Base-by-base conservation (phyloP, 2,888 invertebrate genomes). In the Habrosyne pyritoides region DNA sequence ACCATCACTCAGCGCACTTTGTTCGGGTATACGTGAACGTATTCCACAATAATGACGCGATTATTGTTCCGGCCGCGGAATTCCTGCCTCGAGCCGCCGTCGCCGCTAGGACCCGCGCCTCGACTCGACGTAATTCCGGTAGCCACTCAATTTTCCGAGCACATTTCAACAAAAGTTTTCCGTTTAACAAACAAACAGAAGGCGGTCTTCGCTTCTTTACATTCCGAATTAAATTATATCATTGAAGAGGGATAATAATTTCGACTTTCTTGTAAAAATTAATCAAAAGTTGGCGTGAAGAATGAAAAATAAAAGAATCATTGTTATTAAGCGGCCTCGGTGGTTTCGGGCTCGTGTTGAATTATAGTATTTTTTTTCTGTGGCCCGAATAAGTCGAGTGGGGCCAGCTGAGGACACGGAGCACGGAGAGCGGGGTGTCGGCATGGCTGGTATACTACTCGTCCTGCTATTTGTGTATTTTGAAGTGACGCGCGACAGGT, bases 181-280 rank as follows among this genome's bases (percentile, higher is more conserved):
- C 63, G 66, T 66, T 69, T 53, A 56, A 61, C 69, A 68, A 74
- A 74, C 73, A 77, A 72, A 74, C 66, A 71, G 59, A 64, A 53
- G 56, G 54, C 55, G 36, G 56, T 8, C 7, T 5, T n/a, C 42
- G 18, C 53, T 58, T 59, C 56, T 59, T 61, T 61, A 57, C 63
- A 58, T 63, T 56, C 30, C 14, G 67, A 74, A 74, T 75, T 68
- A 69, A 72, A 75, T 77, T 74, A 76, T 68, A 67, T 68, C 57
- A 69, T 63, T 76, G 65, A 57, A 64, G 66, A 69, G 67, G 59
- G 60, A 69, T 69, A 64, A 73, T 33, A 21, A 47, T 58, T 57
- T 53, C 33, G 36, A 56, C 61, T 69, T 66, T 69, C 64, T 69
- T 70, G 62, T 69, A 63, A 48, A 67, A 75, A 75, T 75, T 71